Base-by-base conservation (phyloP, 2,113 vertebrate genomes). In the Oncorhynchus tshawytscha region DNA sequence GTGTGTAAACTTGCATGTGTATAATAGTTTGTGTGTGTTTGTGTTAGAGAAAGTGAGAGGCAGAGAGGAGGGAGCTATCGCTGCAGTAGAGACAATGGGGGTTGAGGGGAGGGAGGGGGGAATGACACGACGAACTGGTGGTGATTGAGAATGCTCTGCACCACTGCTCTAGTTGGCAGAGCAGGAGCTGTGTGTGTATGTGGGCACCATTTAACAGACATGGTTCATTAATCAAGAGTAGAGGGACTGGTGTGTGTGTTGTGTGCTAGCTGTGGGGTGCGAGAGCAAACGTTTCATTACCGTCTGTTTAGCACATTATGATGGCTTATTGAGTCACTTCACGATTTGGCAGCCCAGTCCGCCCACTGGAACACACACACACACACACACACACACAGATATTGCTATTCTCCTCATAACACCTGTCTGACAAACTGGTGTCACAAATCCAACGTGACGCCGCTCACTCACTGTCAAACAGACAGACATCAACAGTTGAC, bases 281-380 rank as follows among this genome's bases (percentile, higher is more conserved):
- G 65, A 11, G 34, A 22, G 15, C 16, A 39, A 25, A 31, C n/a
- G 29, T 54, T 8, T 45, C 51, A 18, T 34, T 5, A 25, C 29
- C 20, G 1, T 51, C 15, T 68, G 57, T 24, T 68, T 45, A 11
- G 39, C 39, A 22, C 13, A 18, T 5, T 48, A 59, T 75, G 54
- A 75, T 67, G 65, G 24, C 64, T 13, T 68, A 75, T 68, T 57
- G 73, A 74, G n/a, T 1, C 13, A 34, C 11, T 20, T 45, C 39
- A 16, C 39, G 16, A 18, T 54, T 45, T 57, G 70, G 24, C 25
- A 31, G 51, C 15, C 34, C 54, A 29, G 49, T 45, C 25, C 8
- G 48, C 39, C 65, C 62, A 12, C 24, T 65, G 45, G 45, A 70
- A 12, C 29, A 39, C 45, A 39, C 34, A 45, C 39, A 45, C 31